Evolutionary conservation across 2,797 vertebrate species (phyloP).

Genomic region (Hephaestus fuliginosus): DNA sequence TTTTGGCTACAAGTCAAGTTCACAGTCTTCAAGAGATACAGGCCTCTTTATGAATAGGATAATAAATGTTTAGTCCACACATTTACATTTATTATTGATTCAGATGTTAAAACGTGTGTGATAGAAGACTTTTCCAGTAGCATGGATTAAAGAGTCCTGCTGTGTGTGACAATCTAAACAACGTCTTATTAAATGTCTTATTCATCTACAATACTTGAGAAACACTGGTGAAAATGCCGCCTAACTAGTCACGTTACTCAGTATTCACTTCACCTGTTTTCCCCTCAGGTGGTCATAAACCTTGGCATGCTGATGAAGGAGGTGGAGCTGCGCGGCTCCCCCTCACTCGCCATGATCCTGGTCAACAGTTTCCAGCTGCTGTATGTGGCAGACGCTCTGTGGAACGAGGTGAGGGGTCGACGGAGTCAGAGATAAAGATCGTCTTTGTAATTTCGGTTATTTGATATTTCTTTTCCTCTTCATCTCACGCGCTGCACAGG

Average conservation of each 20-base stretch:
- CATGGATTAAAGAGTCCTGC: background rate
- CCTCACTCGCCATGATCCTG: slow-evolving; percentile 91
- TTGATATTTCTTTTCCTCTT: too few relatives aligned
- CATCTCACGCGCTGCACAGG: slow-evolving; percentile 75
- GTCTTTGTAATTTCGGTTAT: background rate
- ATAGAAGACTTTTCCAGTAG: background rate
- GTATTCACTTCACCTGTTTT: background rate
- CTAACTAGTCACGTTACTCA: background rate
- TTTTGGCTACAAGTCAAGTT: background rate
- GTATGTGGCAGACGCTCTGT: slow-evolving; percentile 91
- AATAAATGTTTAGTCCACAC: background rate
- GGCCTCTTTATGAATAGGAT: slow-evolving; percentile 1
- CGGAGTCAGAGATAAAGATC: background rate
- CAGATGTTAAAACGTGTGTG: background rate
- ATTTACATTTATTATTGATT: slow-evolving; percentile 12
- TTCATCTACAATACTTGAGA: too few relatives aligned
- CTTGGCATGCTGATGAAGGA: slow-evolving; percentile 91
- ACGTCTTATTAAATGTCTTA: too few relatives aligned
- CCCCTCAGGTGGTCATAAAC: slow-evolving; percentile 89
- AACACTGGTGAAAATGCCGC: too few relatives aligned
- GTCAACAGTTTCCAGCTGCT: slow-evolving; percentile 92
- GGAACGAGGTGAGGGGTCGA: slow-evolving; percentile 90
- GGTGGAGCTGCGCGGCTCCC: slow-evolving; percentile 87
- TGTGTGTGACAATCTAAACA: too few relatives aligned
- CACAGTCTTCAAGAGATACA: background rate